Conservation (phyloP, 2,888 invertebrate genomes). For the Muschampia plurimacula region DNA sequence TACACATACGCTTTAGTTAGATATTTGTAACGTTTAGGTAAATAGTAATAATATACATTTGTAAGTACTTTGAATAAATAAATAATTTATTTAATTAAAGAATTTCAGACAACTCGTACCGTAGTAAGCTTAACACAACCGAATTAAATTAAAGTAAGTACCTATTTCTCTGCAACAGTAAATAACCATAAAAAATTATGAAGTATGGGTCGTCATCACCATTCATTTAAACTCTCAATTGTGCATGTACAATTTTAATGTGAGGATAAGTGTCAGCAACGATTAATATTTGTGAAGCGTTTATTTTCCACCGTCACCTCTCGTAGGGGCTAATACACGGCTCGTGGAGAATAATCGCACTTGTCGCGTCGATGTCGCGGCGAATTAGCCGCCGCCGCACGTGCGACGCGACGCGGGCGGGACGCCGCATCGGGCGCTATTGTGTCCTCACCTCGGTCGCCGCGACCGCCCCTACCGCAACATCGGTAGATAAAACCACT, state of each 20-base stretch:
- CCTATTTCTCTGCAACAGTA: not conserved
- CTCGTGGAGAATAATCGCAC: conserved; percentile 33
- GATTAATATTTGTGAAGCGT: conserved; percentile 16
- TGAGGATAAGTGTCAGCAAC: conserved; percentile 16
- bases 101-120: not conserved
- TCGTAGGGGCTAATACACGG: conserved; percentile 28
- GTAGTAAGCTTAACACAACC: not conserved
- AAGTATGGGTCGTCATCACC: not conserved
- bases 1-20: too few relatives aligned
- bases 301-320: conserved; percentile 19
- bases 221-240: not conserved
- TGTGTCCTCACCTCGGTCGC: not conserved
- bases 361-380: conserved; percentile 47
- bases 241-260: conserved; percentile 10
- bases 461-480: conserved; percentile 2
- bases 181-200: conserved; percentile 2
- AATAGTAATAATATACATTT: too few relatives aligned
- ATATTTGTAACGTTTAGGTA: too few relatives aligned
- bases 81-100: too few relatives aligned
- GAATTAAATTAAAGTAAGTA: not conserved
- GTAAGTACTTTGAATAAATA: too few relatives aligned
- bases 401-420: conserved; percentile 50
- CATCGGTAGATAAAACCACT: conserved; percentile 27
- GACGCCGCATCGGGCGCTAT: conserved; percentile 43
- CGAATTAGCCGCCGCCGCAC: conserved; percentile 52